These are phyloP conservation scores for Atta colombica DNA, from an alignment of 1,140 invertebrate species.

Conservation along the genomic window DNA sequence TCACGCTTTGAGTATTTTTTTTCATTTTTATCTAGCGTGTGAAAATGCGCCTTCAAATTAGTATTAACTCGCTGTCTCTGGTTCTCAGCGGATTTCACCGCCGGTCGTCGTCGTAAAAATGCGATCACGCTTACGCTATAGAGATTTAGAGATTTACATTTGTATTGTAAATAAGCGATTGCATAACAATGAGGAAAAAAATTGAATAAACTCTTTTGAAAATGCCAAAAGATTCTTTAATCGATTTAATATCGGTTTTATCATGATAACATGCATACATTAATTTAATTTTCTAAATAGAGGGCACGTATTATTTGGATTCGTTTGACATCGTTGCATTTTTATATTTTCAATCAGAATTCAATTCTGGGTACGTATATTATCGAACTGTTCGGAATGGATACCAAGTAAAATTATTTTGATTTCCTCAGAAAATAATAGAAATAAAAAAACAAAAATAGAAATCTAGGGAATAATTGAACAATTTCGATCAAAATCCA, in stretches of 20 bases:
- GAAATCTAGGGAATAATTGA: no score
- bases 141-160: slow-evolving; percentile 16
- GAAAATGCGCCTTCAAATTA: slow-evolving; percentile 8
- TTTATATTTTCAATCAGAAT: not conserved
- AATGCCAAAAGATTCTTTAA: not conserved
- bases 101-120: not conserved
- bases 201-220: slow-evolving; percentile 1
- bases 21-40: slow-evolving; percentile 24
- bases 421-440: no score
- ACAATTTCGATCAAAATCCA: no score
- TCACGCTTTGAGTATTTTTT: not conserved
- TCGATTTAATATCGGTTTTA: not conserved
- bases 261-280: not conserved
- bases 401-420: no score
- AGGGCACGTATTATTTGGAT: no score
- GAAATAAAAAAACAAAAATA: no score
- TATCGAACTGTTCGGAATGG: no score
- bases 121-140: not conserved
- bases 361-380: not conserved
- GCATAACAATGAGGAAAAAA: not conserved
- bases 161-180: not conserved
- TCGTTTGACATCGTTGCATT: not conserved
- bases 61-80: slow-evolving; percentile 32
- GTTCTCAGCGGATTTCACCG: slow-evolving; percentile 41
- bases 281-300: not conserved